These are phyloP conservation scores for Brenthis ino DNA, from an alignment of 2,888 invertebrate genomes.

Conservation along the genomic window DNA sequence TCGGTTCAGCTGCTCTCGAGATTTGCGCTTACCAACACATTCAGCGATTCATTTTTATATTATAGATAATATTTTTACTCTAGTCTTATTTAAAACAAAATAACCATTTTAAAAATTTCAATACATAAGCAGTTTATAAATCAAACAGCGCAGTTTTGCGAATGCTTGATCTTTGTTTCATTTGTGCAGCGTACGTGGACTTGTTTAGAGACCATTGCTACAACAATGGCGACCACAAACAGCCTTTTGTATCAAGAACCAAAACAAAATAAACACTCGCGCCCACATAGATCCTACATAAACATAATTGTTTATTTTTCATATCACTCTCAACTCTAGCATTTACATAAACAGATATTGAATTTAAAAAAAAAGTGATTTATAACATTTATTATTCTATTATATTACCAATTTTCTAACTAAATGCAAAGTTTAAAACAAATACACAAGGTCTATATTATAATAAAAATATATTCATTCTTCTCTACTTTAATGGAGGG, in stretches of 20 bases:
- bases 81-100: neutral
- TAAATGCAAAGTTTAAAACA: no score
- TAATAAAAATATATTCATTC: neutral
- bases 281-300: slow-evolving; percentile 50
- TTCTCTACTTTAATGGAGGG: slow-evolving; percentile 22
- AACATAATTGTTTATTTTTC: slow-evolving; percentile 46
- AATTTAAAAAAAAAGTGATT: no score
- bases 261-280: slow-evolving; percentile 68
- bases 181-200: slow-evolving; percentile 47
- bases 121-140: neutral
- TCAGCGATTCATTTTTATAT: no score
- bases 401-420: no score
- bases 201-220: slow-evolving; percentile 60
- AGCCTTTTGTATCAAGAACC: slow-evolving; percentile 56
- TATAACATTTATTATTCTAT: no score
- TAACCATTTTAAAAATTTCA: no score
- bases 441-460: no score
- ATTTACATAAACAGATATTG: neutral
- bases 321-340: slow-evolving; percentile 26
- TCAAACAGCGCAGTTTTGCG: slow-evolving; percentile 25
- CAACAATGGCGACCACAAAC: slow-evolving; percentile 53
- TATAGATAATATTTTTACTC: neutral
- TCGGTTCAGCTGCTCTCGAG: no score
- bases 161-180: slow-evolving; percentile 40
- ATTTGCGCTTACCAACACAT: no score